phyloP scores from a whole-genome alignment of 1,140 invertebrate species.

The Drosophila gunungcola region DNA sequence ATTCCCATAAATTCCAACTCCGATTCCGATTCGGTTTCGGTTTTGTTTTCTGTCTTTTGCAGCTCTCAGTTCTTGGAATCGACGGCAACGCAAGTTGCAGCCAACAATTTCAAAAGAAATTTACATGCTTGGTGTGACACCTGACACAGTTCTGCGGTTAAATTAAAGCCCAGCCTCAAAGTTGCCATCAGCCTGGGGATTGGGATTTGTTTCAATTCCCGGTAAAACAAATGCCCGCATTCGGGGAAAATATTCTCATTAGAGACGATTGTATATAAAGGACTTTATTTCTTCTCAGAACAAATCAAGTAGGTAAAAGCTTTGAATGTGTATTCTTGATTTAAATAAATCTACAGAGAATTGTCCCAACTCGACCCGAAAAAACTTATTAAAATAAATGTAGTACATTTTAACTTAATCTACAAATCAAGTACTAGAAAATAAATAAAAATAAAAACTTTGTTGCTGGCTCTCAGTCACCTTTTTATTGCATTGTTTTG shows the following conservation, averaged over 20 bases:
- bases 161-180: slow-evolving; percentile 13
- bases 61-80: slow-evolving; percentile 28
- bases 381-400: no score
- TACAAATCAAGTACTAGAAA: no score
- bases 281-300: no score
- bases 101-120: slow-evolving; percentile 38
- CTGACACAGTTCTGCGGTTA: slow-evolving; percentile 37
- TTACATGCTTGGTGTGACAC: slow-evolving; percentile 13
- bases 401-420: no score
- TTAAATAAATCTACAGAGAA: no score
- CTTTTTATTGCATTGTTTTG: no score
- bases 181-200: slow-evolving; percentile 13
- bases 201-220: slow-evolving; percentile 15
- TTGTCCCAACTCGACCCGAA: no score
- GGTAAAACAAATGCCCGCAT: slow-evolving; percentile 4
- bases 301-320: no score
- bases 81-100: slow-evolving; percentile 49
- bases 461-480: no score
- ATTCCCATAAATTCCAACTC: slow-evolving; percentile 4
- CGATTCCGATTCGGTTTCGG: slow-evolving; percentile 18
- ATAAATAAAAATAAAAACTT: no score
- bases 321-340: no score
- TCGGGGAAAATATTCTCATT: background rate
- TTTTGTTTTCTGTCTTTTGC: background rate
- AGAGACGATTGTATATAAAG: no score